These are phyloP conservation scores for Sphenodon punctatus DNA, from an alignment of 2,797 vertebrate genomes.

Conservation along the genomic window DNA sequence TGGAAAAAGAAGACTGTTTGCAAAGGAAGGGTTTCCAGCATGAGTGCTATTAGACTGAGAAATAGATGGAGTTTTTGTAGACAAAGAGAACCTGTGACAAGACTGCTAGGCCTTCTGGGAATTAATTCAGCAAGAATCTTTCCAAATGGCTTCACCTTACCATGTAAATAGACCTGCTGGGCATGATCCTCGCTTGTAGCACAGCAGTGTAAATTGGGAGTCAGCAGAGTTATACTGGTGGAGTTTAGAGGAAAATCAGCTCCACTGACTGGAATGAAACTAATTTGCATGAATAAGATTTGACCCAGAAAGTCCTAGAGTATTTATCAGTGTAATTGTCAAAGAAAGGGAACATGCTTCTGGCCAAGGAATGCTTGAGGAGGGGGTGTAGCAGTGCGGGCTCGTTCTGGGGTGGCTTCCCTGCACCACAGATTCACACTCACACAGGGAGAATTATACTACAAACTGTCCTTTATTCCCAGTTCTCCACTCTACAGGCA, in stretches of 20 bases:
- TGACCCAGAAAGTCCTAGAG: not conserved
- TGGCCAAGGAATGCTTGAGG: not conserved
- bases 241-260: not conserved
- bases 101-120: not conserved
- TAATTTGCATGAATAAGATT: not conserved
- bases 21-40: not conserved
- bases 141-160: not conserved
- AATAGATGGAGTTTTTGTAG: not conserved
- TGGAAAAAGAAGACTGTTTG: not conserved
- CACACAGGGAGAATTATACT: too few relatives aligned
- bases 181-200: not conserved
- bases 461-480: too few relatives aligned
- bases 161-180: fast-evolving
- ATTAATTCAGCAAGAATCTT: not conserved
- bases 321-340: too few relatives aligned
- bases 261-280: not conserved
- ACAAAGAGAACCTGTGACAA: not conserved
- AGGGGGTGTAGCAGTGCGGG: too few relatives aligned
- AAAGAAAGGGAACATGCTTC: not conserved
- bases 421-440: too few relatives aligned
- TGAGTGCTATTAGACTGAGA: not conserved
- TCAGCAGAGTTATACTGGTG: not conserved
- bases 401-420: too few relatives aligned
- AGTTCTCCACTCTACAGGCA: too few relatives aligned
- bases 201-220: not conserved